phyloP scores from a whole-genome alignment of 2,888 invertebrate species.

The Sussaba pulchella region DNA sequence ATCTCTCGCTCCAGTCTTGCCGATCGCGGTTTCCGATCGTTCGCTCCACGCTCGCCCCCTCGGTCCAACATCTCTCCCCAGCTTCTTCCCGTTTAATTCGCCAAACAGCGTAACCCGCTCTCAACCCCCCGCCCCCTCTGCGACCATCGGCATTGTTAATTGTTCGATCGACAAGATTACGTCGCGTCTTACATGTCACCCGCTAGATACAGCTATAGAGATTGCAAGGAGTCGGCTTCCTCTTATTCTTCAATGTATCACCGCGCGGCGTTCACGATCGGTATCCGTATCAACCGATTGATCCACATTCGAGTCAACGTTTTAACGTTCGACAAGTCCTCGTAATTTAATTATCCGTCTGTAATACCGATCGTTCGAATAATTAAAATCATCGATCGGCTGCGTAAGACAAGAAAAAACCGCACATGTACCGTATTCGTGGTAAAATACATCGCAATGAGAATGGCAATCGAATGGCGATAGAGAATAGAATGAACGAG shows the following conservation, averaged over 20 bases:
- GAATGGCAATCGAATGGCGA: too few relatives aligned
- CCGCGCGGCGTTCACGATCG: slow-evolving; percentile 42
- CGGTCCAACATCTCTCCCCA: slow-evolving; percentile 65
- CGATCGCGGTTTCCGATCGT: slow-evolving; percentile 61
- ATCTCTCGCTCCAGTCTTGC: slow-evolving; percentile 69
- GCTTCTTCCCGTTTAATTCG: slow-evolving; percentile 68
- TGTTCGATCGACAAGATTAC: slow-evolving; percentile 84
- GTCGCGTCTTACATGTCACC: slow-evolving; percentile 82
- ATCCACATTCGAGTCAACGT: slow-evolving; percentile 2
- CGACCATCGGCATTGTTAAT: slow-evolving; percentile 82
- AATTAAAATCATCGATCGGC: too few relatives aligned
- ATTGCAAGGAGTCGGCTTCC: slow-evolving; percentile 45
- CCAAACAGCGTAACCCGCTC: slow-evolving; percentile 61
- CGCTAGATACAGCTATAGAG: slow-evolving; percentile 71
- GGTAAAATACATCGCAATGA: too few relatives aligned
- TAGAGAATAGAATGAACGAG: too few relatives aligned
- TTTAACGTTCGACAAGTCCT: slow-evolving; percentile 16
- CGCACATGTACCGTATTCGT: too few relatives aligned
- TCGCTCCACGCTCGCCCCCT: slow-evolving; percentile 40
- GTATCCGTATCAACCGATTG: slow-evolving; percentile 25
- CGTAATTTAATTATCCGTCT: background rate
- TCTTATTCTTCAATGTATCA: slow-evolving; percentile 30
- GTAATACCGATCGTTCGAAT: too few relatives aligned
- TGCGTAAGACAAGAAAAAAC: too few relatives aligned
- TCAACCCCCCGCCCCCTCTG: too few relatives aligned